These are phyloP conservation scores for Oopsacas minuta DNA, from an alignment of 37 sponge, comb jelly and placozoan species.

Conservation along the genomic window DNA sequence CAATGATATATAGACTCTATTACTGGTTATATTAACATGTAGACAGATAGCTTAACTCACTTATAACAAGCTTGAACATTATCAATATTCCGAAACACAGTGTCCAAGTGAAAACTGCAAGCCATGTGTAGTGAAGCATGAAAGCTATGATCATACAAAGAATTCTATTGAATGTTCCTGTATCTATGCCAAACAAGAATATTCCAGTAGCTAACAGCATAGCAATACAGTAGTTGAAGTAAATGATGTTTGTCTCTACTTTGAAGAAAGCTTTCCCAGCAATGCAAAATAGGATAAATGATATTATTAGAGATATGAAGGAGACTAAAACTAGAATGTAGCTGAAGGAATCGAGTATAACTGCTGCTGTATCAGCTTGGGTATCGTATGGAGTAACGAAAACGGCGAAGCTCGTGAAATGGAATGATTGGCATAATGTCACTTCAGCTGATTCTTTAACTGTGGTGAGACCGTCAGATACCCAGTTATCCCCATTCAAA, in stretches of 20 bases:
- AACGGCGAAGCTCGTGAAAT: not conserved
- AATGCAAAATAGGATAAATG: not conserved
- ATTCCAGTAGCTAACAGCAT: not conserved
- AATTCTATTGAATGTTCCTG: not conserved
- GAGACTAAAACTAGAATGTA: not conserved
- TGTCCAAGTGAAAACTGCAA: not conserved
- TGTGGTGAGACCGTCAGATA: not conserved
- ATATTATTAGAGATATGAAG: not conserved
- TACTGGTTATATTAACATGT: too few relatives aligned
- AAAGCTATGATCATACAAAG: not conserved
- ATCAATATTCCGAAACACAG: slow-evolving; percentile 1
- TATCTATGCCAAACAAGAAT: not conserved
- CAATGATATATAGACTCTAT: too few relatives aligned
- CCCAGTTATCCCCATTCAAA: not conserved
- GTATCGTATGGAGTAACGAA: not conserved
- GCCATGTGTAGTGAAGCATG: not conserved
- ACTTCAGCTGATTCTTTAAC: not conserved
- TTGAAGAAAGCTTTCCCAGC: slow-evolving; percentile 8
- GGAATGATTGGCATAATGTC: not conserved
- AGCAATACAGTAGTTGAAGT: not conserved
- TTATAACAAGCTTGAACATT: not conserved
- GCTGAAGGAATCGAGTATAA: not conserved
- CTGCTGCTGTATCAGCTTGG: not conserved
- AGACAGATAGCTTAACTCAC: too few relatives aligned
- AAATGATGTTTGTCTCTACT: not conserved